Evolutionary conservation across 2,797 vertebrate species (phyloP), one percentile per base, ranked within the genome.

Genomic region (Erethizon dorsatum): DNA sequence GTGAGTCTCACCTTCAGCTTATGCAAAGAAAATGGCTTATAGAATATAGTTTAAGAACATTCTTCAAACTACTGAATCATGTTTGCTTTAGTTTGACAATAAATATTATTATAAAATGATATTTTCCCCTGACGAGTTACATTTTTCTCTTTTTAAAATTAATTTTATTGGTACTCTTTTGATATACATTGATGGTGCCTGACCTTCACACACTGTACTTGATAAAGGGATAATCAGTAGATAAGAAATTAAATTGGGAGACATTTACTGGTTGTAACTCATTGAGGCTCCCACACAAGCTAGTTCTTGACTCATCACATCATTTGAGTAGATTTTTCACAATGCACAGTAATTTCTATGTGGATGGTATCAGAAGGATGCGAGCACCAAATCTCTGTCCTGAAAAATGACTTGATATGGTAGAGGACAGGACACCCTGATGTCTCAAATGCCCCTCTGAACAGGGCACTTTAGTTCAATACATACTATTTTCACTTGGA

Each of bases 101-200:
- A 89, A 95, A 89, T 80, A 45, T n/a, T 93, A 90, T 84, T 79
- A 45, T 82, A 90, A 96, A 94, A 83, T 87, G 57, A 22, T 83
- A 57, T 83, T 33, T 91, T 24, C 71, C 37, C 56, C 50, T n/a
- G 22, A 86, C 79, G 61, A 90, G 50, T 94, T 96, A 61, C 17
- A 79, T 94, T 77, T 96, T 96, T 73, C 20, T 95, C 90, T 94
- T 90, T 73, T 45, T 45, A 45, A 75, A 75, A 75, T 75, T 75
- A 75, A 75, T 47, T 75, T 47, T 75, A 47, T 15, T 47, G 45
- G 24, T 45, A 47, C 24, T 14, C 5, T 47, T 75, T 75, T 75
- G 71, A 75, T 15, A 13, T 75, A 75, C 71, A 47, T 15, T 28
- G 12, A 83, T 22, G 18, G 41, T 69, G 22, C 73, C 82, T 85